These are phyloP conservation scores for Clanis bilineata DNA, from an alignment of 2,888 invertebrate species.

Conservation along the genomic window DNA sequence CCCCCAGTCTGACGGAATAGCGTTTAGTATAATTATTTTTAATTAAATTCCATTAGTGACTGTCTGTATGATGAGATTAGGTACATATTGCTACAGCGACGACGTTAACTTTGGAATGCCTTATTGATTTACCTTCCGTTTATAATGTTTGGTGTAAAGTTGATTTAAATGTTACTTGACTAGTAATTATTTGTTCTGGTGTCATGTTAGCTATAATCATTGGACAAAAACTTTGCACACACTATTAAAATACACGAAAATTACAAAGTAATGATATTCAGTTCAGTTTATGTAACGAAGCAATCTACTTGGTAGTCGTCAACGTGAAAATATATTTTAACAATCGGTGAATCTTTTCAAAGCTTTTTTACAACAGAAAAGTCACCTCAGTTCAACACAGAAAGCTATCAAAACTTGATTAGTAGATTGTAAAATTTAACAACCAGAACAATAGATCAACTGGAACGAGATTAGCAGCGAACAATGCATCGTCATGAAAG, in stretches of 20 bases:
- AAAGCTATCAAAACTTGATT: background rate
- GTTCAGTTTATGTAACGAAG: too few species aligned
- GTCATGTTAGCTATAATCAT: too few species aligned
- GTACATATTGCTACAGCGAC: conserved; percentile 33
- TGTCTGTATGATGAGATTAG: conserved; percentile 36
- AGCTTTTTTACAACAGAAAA: background rate
- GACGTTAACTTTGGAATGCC: conserved; percentile 14
- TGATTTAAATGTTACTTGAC: too few species aligned
- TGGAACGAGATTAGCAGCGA: conserved; percentile 7
- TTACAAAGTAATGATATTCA: too few species aligned
- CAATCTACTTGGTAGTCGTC: too few species aligned
- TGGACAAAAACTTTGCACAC: too few species aligned
- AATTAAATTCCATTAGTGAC: conserved; percentile 51
- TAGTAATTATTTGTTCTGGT: too few species aligned
- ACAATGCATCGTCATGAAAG: conserved; percentile 5
- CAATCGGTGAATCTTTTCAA: too few species aligned
- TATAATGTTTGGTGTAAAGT: too few species aligned
- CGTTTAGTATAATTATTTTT: conserved; percentile 45
- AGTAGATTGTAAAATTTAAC: background rate
- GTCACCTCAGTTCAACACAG: background rate
- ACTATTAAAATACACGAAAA: too few species aligned
- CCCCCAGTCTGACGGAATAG: conserved; percentile 34
- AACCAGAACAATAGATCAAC: background rate
- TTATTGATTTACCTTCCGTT: background rate
- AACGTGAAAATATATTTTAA: too few species aligned